These are phyloP conservation scores for Antheraea assamensis DNA, from an alignment of 2,888 invertebrate species.

Conservation along the genomic window DNA sequence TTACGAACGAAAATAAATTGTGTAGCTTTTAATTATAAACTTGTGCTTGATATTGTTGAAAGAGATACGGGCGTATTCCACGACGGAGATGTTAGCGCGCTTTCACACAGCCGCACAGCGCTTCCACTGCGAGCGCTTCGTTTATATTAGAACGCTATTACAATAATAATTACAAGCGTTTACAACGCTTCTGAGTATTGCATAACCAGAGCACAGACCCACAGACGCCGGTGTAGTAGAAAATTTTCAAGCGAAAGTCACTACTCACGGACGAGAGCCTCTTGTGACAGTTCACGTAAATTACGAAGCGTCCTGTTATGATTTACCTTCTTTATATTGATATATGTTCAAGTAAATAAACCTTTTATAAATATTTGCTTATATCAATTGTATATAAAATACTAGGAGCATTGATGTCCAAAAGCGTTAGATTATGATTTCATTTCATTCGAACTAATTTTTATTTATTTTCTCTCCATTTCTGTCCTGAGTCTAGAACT, in stretches of 20 bases:
- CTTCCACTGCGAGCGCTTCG: slow-evolving; percentile 48
- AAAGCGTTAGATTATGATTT: too few species aligned
- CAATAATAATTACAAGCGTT: slow-evolving; percentile 71
- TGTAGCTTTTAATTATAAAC: slow-evolving; percentile 15
- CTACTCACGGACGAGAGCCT: slow-evolving; percentile 37
- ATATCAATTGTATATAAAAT: background rate
- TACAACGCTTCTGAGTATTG: slow-evolving; percentile 57
- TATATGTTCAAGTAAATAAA: background rate
- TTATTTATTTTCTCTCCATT: background rate
- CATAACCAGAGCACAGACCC: slow-evolving; percentile 43
- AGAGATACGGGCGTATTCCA: background rate
- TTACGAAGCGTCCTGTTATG: slow-evolving; percentile 20
- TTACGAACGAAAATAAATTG: slow-evolving; percentile 18
- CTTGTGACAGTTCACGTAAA: slow-evolving; percentile 42
- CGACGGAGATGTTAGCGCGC: slow-evolving; percentile 35
- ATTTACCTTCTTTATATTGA: slow-evolving; percentile 22
- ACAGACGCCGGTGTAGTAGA: slow-evolving; percentile 48
- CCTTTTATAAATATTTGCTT: background rate
- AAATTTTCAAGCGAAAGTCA: slow-evolving; percentile 74
- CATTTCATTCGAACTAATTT: too few species aligned
- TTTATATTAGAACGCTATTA: slow-evolving; percentile 69
- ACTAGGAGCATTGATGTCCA: background rate
- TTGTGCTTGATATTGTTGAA: background rate
- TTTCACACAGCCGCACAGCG: slow-evolving; percentile 48
- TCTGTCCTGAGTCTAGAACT: background rate